Conservation (phyloP, 2,888 invertebrate species). For the Cyrtodaria siliqua region DNA sequence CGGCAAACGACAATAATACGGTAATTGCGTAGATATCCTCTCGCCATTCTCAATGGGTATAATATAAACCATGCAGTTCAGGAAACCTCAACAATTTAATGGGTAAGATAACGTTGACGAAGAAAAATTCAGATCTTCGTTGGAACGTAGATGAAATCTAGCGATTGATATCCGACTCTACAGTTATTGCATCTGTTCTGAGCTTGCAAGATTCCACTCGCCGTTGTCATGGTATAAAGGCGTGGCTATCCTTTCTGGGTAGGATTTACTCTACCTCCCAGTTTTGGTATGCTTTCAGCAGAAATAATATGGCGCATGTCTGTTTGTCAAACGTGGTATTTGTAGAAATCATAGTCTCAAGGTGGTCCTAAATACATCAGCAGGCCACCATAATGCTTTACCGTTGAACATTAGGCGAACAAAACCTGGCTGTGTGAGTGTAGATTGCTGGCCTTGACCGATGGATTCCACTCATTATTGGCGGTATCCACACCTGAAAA, state of each 20-base stretch:
- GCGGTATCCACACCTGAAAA: slow-evolving; percentile 43
- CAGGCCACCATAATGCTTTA: slow-evolving; percentile 30
- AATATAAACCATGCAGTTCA: slow-evolving; percentile 26
- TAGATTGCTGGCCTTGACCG: slow-evolving; percentile 26
- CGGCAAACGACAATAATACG: slow-evolving; percentile 38
- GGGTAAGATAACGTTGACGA: slow-evolving; percentile 17
- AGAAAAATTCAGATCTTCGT: slow-evolving; percentile 22
- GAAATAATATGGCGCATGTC: slow-evolving; percentile 23
- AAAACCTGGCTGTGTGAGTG: slow-evolving; percentile 18
- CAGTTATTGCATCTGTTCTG: background rate
- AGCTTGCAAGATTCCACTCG: slow-evolving; percentile 31
- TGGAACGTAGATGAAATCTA: slow-evolving; percentile 4
- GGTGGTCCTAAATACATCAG: slow-evolving; percentile 43
- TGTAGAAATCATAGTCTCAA: slow-evolving; percentile 39
- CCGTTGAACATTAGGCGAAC: slow-evolving; percentile 42
- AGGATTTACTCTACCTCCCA: slow-evolving; percentile 20
- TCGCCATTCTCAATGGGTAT: slow-evolving; percentile 40
- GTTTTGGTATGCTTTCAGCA: slow-evolving; percentile 20
- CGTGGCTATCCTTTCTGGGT: slow-evolving; percentile 6
- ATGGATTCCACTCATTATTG: slow-evolving; percentile 38
- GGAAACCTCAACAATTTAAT: background rate
- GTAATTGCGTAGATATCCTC: slow-evolving; percentile 37
- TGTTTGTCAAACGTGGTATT: slow-evolving; percentile 56
- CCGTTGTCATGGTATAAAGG: slow-evolving; percentile 39
- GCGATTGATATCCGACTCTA: slow-evolving; percentile 9